Evolutionary conservation across 2,888 invertebrate species (phyloP).

Genomic region (Ligdia adustata): DNA sequence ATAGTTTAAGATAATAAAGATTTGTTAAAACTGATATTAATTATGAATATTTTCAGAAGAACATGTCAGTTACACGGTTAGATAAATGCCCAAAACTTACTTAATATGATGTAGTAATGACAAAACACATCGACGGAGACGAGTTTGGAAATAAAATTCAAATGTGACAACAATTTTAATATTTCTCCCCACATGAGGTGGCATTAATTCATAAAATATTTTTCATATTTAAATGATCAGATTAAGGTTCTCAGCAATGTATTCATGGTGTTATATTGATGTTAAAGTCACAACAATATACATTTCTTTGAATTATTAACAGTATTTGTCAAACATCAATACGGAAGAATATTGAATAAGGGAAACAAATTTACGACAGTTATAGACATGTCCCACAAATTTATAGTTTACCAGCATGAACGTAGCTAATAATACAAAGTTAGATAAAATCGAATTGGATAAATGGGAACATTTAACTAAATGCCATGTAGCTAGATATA

Average conservation of each 20-base stretch:
- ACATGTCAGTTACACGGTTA: conserved; percentile 7
- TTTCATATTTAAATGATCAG: conserved; percentile 35
- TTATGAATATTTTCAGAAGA: no score
- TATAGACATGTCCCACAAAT: conserved; percentile 21
- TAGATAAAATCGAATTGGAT: conserved; percentile 24
- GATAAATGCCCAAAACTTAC: conserved; percentile 5
- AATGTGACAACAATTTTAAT: conserved; percentile 36
- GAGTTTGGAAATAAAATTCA: conserved; percentile 33
- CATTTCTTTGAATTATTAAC: conserved; percentile 29
- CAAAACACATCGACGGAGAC: conserved; percentile 14
- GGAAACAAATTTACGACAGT: conserved; percentile 20
- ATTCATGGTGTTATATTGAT: conserved; percentile 30
- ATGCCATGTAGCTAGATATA: conserved; percentile 17
- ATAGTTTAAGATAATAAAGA: no score
- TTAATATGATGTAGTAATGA: conserved; percentile 14
- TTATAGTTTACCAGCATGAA: conserved; percentile 13
- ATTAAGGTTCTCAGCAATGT: conserved; percentile 28
- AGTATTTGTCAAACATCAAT: conserved; percentile 28
- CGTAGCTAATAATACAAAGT: conserved; percentile 19
- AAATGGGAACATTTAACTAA: conserved; percentile 23
- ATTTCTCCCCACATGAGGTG: conserved; percentile 36
- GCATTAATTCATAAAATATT: conserved; percentile 34
- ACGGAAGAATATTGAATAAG: conserved; percentile 13
- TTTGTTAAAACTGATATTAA: no score
- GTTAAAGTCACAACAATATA: conserved; percentile 31